Evolutionary conservation across 2,797 vertebrate species (phyloP), one percentile per base, ranked within the genome.

Genomic region (Notolabrus celidotus): DNA sequence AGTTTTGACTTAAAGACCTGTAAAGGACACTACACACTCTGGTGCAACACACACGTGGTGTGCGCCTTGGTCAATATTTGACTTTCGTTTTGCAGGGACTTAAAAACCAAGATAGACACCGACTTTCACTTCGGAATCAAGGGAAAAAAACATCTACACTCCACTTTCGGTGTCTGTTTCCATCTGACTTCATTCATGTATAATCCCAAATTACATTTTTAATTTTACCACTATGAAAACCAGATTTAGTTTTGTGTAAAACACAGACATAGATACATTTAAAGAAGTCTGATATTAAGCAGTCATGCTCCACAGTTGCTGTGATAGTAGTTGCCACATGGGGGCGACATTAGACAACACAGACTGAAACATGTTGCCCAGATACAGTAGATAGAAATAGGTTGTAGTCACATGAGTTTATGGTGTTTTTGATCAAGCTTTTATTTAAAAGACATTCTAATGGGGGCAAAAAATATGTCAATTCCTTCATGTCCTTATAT

Each of bases 291-390:
- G 11, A 23, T 45, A 45, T 49, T 20, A 14, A 25, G 3, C 16
- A 5, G 31, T 31, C 3, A 31, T 31, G 7, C 8, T 36, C 6
- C 8, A n/a, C 20, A 15, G 33, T 5, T 36, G 77, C 51, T 50
- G 3, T 6, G 19, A 14, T 45, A 10, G 19, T 29, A 29, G 0
- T 19, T 7, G 10, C 86, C 88, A 86, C 80, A 71, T 5, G 84
- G 49, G 77, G 87, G 85, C 38, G 45, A 58, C 71, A 62, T 60
- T 53, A n/a, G 3, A 10, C 79, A 67, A 49, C 65, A 53, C 22
- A 59, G 20, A 34, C 39, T 4, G 29, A 17, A 4, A 38, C 6
- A 20, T 22, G 7, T 3, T 17, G 54, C 49, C 64, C 23, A 67
- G 47, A 53, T 60, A 29, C 34, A 52, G 27, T 16, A 10, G 20